Percentiles rank a stretch among this genome's conserved stretches.
Conservation (phyloP, 2,888 invertebrate species). For the Copidosoma aretas region DNA sequence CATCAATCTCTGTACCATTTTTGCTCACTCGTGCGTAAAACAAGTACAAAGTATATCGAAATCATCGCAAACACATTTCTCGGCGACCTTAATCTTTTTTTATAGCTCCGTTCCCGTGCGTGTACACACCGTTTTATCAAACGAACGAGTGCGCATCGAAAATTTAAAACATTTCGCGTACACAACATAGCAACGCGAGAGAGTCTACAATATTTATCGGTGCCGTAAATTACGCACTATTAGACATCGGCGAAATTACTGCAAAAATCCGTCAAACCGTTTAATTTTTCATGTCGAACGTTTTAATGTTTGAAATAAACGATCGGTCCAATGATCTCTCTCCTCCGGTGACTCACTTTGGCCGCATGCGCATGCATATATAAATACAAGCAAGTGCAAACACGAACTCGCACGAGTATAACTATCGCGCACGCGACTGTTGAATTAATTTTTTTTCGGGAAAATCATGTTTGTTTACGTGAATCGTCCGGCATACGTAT, state of each 20-base stretch:
- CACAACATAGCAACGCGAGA: no score
- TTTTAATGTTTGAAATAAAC: constrained; percentile 11
- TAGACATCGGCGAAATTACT: constrained; percentile 30
- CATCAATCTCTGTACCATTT: no score
- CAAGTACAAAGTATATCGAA: no score
- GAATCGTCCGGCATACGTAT: neutral
- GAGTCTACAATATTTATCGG: neutral
- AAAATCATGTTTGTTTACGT: neutral
- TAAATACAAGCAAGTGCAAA: no score
- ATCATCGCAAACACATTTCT: no score
- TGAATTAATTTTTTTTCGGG: neutral
- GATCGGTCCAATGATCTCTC: constrained; percentile 10
- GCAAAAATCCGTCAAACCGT: constrained; percentile 15
- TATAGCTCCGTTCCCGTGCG: no score
- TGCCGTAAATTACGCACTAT: constrained; percentile 29
- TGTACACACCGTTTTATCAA: no score
- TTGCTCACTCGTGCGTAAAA: no score
- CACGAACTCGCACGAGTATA: no score
- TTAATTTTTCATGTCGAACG: constrained; percentile 19
- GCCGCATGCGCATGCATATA: neutral
- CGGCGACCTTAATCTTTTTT: no score
- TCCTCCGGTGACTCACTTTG: constrained; percentile 40
- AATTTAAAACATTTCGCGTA: no score
- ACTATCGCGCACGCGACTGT: neutral
- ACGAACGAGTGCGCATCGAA: no score